A percentile compares a stretch with the other conserved stretches of the same genome.
Conservation (phyloP, 37 sponge, comb jelly and placozoan species). For the Eunapius fragilis region DNA sequence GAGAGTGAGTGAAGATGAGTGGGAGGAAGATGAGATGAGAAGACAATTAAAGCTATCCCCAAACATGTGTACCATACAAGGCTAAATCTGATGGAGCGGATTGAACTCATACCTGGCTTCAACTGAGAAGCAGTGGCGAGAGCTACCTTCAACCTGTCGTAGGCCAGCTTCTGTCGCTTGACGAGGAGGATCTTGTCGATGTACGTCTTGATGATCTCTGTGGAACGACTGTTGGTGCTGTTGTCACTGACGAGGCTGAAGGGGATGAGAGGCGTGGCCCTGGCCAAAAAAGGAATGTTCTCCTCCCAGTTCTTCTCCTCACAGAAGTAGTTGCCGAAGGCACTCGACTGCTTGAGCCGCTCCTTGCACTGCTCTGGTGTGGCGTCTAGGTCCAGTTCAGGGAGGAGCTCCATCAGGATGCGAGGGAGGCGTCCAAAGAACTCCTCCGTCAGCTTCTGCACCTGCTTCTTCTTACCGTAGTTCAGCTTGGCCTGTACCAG, state of each 20-base stretch:
- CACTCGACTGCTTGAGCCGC: not conserved
- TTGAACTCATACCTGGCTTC: not conserved
- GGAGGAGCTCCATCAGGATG: conserved; percentile 20
- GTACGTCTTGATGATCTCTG: conserved; percentile 14
- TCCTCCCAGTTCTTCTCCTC: conserved; percentile 36
- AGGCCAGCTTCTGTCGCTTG: too few species aligned
- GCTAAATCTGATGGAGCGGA: not conserved
- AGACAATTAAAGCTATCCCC: too few species aligned
- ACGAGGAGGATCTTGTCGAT: conserved; percentile 20
- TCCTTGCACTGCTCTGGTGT: conserved; percentile 8
- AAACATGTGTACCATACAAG: too few species aligned
- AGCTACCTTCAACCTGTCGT: too few species aligned
- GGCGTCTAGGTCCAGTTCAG: conserved; percentile 2
- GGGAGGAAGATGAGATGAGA: too few species aligned
- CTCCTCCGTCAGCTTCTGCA: conserved; percentile 4
- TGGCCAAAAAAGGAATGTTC: conserved; percentile 20
- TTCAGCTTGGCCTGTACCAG: conserved; percentile 37
- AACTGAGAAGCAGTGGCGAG: too few species aligned
- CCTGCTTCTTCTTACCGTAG: conserved; percentile 16
- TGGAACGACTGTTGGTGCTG: too few species aligned
- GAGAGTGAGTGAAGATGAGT: not conserved
- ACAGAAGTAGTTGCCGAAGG: conserved; percentile 30
- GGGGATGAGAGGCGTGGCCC: not conserved
- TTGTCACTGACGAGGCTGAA: conserved; percentile 10
- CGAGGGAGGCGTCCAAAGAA: conserved; percentile 35